A percentile compares a stretch with the other conserved stretches of the same genome.
Evolutionary conservation across 2,113 vertebrate species (phyloP).

Genomic region (Vanacampus margaritifer): DNA sequence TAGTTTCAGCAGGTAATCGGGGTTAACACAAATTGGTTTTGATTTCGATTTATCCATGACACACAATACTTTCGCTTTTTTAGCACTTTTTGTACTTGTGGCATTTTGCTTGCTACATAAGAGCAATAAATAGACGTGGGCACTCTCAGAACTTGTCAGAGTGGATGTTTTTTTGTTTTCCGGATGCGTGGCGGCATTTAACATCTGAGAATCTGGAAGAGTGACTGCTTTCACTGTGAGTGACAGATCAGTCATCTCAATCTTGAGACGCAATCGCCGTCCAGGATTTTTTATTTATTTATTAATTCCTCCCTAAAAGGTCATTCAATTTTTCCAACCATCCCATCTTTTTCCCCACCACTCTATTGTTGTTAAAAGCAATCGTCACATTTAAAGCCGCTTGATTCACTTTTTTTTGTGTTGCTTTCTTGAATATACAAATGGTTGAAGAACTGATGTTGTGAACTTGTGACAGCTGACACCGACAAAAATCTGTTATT

Average conservation of each 20-base stretch:
- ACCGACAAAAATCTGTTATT: too few relatives aligned
- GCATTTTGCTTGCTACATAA: too few relatives aligned
- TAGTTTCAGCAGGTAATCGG: too few relatives aligned
- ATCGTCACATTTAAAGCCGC: too few relatives aligned
- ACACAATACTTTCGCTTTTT: not conserved
- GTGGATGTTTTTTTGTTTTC: not conserved
- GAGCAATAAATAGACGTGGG: not conserved
- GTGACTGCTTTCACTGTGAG: constrained; percentile 1
- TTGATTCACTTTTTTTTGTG: too few relatives aligned
- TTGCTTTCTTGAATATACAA: too few relatives aligned
- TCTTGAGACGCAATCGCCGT: not conserved
- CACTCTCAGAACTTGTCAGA: not conserved
- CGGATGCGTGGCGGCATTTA: not conserved
- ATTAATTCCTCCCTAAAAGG: not conserved
- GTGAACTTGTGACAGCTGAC: too few relatives aligned
- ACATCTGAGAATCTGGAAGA: not conserved
- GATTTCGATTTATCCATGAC: too few relatives aligned
- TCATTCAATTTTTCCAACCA: not conserved
- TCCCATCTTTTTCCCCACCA: too few relatives aligned
- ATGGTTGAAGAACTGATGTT: too few relatives aligned
- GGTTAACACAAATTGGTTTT: too few relatives aligned
- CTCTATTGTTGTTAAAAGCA: too few relatives aligned
- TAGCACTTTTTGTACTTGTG: not conserved
- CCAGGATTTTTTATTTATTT: not conserved
- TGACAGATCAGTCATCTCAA: not conserved